phyloP scores from a whole-genome alignment of 2,113 vertebrate species.

The Zootoca vivipara region DNA sequence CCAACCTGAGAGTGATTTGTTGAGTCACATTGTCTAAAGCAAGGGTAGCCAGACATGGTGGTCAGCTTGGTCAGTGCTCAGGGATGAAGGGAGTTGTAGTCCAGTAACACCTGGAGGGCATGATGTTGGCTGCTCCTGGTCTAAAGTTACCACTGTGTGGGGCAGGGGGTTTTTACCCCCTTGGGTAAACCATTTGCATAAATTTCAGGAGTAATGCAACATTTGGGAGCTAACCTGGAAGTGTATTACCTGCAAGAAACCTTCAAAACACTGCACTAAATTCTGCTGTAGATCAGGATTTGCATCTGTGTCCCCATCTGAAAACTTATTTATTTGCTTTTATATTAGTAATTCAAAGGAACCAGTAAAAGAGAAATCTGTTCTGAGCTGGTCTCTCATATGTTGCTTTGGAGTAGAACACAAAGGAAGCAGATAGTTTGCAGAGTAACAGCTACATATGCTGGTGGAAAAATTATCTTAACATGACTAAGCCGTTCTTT shows the following conservation, averaged over 20 bases:
- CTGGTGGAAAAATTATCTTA: constrained; percentile 4
- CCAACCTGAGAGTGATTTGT: not conserved
- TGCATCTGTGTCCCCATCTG: not conserved
- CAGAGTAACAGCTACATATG: constrained; percentile 4
- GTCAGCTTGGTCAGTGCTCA: no score
- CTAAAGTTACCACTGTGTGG: not conserved
- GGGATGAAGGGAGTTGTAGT: no score
- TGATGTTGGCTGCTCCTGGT: no score
- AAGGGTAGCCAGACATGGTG: no score
- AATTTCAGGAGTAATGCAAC: not conserved
- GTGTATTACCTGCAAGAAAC: not conserved
- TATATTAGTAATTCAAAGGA: not conserved
- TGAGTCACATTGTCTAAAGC: not conserved
- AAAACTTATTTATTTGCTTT: not conserved
- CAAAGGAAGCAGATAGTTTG: not conserved
- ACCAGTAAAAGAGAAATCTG: not conserved
- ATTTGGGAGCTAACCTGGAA: not conserved
- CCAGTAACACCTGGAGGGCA: no score
- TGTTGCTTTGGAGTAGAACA: not conserved
- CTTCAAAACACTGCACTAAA: not conserved
- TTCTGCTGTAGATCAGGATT: not conserved
- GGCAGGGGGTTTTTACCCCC: not conserved
- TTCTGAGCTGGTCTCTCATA: not conserved
- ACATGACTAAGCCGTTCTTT: constrained; percentile 36
- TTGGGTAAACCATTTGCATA: not conserved